Base-by-base conservation (phyloP, 2,797 vertebrate species). In the Apodemus agrarius region DNA sequence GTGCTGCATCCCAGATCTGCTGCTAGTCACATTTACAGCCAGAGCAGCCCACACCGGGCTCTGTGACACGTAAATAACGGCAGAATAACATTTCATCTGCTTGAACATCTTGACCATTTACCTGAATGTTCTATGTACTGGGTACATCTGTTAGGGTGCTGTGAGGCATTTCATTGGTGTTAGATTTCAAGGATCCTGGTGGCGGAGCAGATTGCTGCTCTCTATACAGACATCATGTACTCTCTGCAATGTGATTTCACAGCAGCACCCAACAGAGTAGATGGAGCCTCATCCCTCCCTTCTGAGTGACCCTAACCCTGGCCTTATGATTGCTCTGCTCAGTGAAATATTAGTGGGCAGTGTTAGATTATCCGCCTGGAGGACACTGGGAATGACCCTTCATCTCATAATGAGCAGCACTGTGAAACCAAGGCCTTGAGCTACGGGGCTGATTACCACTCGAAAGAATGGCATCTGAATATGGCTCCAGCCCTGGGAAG, bases 91-190 rank as follows among this genome's bases (percentile, higher is more conserved):
- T 17, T 86, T 92, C 76, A 76, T 78, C 57, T 82, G 26, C 82
- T 83, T 86, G 65, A 86, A 76, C 54, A 89, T 92, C 59, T 85
- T 67, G 24, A 83, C 83, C 84, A 90, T 61, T 92, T 85, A 88
- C 49, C 57, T 95, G 88, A 93, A 81, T 88, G 22, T 59, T 91
- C 82, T 86, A 46, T 59, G 43, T 43, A 78, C 37, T 93, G 46
- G 46, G 81, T 90, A 94, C 46, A 74, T 75, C 3, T 93, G 76
- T 67, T 49, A 57, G 29, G 74, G 40, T 83, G 74, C 75, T 78
- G 61, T 52, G 34, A 82, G 52, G 76, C 92, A 90, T 83, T 76
- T 92, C 52, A 61, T 1, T 63, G n/a, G 61, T 59, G 63, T 63
- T 89, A 79, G 49, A 80, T 78, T 93, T 96, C 76, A 91, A 43